These are phyloP conservation scores for Syngnathus acus DNA, from an alignment of 2,797 vertebrate genomes.

Conservation along the genomic window DNA sequence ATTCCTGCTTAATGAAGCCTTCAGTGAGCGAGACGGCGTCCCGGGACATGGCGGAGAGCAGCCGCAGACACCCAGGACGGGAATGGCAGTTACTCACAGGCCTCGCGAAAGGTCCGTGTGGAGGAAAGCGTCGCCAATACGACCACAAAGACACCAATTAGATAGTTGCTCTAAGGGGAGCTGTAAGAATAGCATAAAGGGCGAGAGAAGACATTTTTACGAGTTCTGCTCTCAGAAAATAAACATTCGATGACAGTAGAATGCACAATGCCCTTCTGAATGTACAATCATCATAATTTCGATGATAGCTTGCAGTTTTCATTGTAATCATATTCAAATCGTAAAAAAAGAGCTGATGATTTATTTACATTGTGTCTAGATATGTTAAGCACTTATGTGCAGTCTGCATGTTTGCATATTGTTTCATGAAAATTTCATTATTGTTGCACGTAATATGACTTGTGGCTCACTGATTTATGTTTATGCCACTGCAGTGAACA, in stretches of 20 bases:
- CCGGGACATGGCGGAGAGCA: conserved; percentile 54
- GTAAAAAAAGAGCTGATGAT: too few relatives aligned
- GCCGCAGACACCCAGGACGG: conserved; percentile 40
- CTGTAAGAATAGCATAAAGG: conserved; percentile 51
- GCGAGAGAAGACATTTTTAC: conserved; percentile 35
- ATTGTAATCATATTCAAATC: too few relatives aligned
- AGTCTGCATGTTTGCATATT: too few relatives aligned
- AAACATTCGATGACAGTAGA: conserved; percentile 28
- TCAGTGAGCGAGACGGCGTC: conserved; percentile 63
- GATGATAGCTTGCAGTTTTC: conserved; percentile 29
- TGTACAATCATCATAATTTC: conserved; percentile 40
- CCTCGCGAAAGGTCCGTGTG: conserved; percentile 31
- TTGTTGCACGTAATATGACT: too few relatives aligned
- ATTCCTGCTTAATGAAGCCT: conserved; percentile 75
- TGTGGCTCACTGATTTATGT: too few relatives aligned
- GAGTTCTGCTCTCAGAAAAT: conserved; percentile 30
- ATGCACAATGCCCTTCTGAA: conserved; percentile 29
- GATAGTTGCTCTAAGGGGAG: conserved; percentile 49
- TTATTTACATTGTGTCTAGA: too few relatives aligned
- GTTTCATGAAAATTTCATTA: too few relatives aligned
- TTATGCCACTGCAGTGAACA: too few relatives aligned
- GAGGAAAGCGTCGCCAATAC: conserved; percentile 30
- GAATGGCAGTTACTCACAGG: conserved; percentile 39
- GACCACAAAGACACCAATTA: conserved; percentile 55
- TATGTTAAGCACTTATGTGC: too few relatives aligned